phyloP scores from a whole-genome alignment of 2,888 invertebrate genomes.

The Sycophila texana region DNA sequence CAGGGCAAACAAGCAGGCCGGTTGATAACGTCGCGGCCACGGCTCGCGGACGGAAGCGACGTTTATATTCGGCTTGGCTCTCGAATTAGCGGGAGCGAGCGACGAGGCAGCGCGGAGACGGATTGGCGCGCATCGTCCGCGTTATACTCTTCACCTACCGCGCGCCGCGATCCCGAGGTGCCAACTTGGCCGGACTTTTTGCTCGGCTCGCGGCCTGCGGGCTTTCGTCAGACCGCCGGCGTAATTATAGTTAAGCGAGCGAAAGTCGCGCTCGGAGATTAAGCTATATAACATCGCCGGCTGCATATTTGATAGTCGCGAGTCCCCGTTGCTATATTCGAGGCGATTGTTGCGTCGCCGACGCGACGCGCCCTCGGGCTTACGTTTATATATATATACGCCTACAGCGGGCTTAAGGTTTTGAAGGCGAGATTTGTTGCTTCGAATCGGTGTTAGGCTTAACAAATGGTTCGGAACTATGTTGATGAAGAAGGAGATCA shows the following conservation, averaged over 20 bases:
- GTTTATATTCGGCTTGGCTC: slow-evolving; percentile 64
- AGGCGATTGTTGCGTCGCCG: too few species aligned
- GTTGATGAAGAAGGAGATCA: too few species aligned
- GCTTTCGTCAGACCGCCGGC: slow-evolving; percentile 17
- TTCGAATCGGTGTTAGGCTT: too few species aligned
- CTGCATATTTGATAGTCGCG: slow-evolving; percentile 33
- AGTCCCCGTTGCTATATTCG: neutral
- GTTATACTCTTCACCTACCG: slow-evolving; percentile 26
- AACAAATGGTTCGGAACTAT: too few species aligned
- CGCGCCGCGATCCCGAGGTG: slow-evolving; percentile 39
- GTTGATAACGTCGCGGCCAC: slow-evolving; percentile 63
- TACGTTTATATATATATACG: too few species aligned
- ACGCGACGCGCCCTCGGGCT: too few species aligned
- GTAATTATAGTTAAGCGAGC: slow-evolving; percentile 30
- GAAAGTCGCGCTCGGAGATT: slow-evolving; percentile 21
- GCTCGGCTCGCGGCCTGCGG: neutral
- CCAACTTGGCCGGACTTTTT: slow-evolving; percentile 29
- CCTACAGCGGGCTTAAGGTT: too few species aligned
- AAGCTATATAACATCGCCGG: slow-evolving; percentile 32
- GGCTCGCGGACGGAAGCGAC: slow-evolving; percentile 58
- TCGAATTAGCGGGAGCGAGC: slow-evolving; percentile 65
- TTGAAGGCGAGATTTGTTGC: too few species aligned
- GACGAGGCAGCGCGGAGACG: neutral
- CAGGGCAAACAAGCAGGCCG: neutral
- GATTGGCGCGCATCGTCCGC: slow-evolving; percentile 39